Percentiles rank a stretch among this genome's conserved stretches.
phyloP scores from a whole-genome alignment of 2,888 invertebrate genomes.

The Tromatobia lineatoria region DNA sequence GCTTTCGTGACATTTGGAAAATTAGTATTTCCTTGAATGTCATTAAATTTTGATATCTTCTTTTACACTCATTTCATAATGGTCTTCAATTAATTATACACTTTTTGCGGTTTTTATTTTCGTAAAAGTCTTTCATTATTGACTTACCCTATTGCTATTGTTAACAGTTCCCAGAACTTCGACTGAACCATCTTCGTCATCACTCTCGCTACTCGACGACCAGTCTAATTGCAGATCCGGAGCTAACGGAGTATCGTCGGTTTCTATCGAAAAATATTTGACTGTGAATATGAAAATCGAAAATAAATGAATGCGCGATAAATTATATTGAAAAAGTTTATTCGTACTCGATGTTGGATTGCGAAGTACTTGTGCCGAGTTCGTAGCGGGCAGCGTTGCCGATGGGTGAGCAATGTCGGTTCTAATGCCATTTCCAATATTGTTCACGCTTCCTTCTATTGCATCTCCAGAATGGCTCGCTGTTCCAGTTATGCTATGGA shows the following conservation, averaged over 20 bases:
- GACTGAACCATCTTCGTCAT: conserved; percentile 87
- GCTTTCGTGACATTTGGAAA: too few species aligned
- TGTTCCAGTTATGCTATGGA: conserved; percentile 77
- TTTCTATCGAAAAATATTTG: conserved; percentile 71
- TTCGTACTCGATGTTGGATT: conserved; percentile 76
- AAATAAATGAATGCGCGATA: neutral
- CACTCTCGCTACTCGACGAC: conserved; percentile 88
- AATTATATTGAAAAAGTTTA: conserved; percentile 8
- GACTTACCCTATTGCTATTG: conserved; percentile 73
- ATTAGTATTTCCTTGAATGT: neutral
- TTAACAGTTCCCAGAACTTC: conserved; percentile 85
- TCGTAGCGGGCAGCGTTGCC: conserved; percentile 74
- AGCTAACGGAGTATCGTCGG: conserved; percentile 87
- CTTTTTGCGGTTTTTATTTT: neutral
- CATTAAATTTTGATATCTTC: neutral
- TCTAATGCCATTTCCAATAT: conserved; percentile 70
- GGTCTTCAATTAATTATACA: neutral
- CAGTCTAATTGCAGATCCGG: conserved; percentile 93
- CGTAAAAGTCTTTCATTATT: neutral
- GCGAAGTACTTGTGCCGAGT: conserved; percentile 74
- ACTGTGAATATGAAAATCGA: neutral
- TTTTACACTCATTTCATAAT: neutral
- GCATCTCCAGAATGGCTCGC: conserved; percentile 70
- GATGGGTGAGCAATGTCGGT: conserved; percentile 72
- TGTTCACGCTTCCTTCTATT: conserved; percentile 71